Percentiles rank a stretch among this genome's conserved stretches.
Evolutionary conservation across 1,140 invertebrate genomes (phyloP).

Genomic region (Microplitis mediator): DNA sequence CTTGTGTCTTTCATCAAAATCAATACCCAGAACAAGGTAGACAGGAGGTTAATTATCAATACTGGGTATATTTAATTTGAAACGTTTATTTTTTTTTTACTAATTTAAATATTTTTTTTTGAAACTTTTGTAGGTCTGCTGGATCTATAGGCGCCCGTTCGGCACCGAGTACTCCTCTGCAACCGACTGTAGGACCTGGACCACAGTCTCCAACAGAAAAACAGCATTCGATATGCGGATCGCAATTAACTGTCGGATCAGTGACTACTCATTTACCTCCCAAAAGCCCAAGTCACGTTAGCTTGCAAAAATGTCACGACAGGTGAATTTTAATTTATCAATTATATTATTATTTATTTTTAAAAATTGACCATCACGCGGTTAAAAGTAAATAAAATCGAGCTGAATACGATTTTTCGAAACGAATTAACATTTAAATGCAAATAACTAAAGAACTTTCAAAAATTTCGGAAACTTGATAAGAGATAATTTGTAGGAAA

Average conservation of each 20-base stretch:
- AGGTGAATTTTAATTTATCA: constrained; percentile 40
- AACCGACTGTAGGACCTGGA: constrained; percentile 45
- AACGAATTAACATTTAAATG: no score
- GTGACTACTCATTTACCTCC: constrained; percentile 44
- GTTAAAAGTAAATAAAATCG: no score
- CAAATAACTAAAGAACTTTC: no score
- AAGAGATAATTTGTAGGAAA: no score
- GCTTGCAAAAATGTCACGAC: constrained; percentile 50
- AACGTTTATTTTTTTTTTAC: not conserved
- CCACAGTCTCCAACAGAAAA: constrained; percentile 39
- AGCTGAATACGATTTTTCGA: no score
- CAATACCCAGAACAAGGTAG: constrained; percentile 49
- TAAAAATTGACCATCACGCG: not conserved
- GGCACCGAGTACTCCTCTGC: constrained; percentile 55
- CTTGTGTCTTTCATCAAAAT: constrained; percentile 45
- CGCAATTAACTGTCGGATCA: constrained; percentile 44
- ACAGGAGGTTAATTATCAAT: not conserved
- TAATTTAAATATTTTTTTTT: not conserved
- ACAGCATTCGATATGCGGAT: constrained; percentile 38
- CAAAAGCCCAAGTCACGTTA: constrained; percentile 51
- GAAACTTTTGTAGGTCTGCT: constrained; percentile 49
- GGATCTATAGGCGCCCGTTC: constrained; percentile 58
- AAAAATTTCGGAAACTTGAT: no score
- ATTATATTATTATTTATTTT: not conserved
- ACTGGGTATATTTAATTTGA: not conserved